These are phyloP conservation scores for Crenichthys baileyi DNA, from an alignment of 2,797 vertebrate species.

Conservation along the genomic window DNA sequence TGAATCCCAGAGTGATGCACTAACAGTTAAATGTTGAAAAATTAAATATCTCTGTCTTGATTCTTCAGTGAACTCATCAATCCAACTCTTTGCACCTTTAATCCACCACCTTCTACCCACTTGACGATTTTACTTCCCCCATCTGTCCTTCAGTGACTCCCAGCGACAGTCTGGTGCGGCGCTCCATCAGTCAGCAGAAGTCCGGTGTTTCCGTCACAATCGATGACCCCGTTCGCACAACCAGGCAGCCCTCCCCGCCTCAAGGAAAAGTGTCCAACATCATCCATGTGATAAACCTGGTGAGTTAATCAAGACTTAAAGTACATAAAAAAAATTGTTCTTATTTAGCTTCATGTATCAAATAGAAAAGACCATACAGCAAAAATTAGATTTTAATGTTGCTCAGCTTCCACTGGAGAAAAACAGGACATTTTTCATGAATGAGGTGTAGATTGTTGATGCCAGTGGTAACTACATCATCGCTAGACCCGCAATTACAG, in stretches of 20 bases:
- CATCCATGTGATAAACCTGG: slow-evolving; percentile 92
- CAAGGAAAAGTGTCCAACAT: slow-evolving; percentile 87
- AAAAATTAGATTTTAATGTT: not conserved
- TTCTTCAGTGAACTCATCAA: not conserved
- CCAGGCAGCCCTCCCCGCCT: slow-evolving; percentile 87
- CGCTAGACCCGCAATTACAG: slow-evolving; percentile 53
- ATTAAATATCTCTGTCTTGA: not conserved
- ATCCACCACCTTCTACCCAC: not conserved
- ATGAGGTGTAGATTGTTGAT: slow-evolving; percentile 27
- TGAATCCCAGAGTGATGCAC: not conserved
- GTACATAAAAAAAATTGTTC: not conserved
- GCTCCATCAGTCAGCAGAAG: slow-evolving; percentile 93
- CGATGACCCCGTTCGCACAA: slow-evolving; percentile 87
- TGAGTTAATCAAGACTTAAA: slow-evolving; percentile 59
- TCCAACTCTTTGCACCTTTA: not conserved
- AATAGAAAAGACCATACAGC: not conserved
- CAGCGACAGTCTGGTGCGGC: slow-evolving; percentile 87
- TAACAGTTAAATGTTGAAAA: not conserved
- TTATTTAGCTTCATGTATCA: not conserved
- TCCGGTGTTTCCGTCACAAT: slow-evolving; percentile 90
- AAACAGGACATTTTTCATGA: slow-evolving; percentile 11
- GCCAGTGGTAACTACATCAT: slow-evolving; percentile 32
- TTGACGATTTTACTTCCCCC: not conserved
- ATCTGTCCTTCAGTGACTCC: slow-evolving; percentile 79
- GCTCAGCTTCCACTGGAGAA: not conserved